phyloP scores from a whole-genome alignment of 1,140 invertebrate genomes.

The Centruroides sculpturatus region DNA sequence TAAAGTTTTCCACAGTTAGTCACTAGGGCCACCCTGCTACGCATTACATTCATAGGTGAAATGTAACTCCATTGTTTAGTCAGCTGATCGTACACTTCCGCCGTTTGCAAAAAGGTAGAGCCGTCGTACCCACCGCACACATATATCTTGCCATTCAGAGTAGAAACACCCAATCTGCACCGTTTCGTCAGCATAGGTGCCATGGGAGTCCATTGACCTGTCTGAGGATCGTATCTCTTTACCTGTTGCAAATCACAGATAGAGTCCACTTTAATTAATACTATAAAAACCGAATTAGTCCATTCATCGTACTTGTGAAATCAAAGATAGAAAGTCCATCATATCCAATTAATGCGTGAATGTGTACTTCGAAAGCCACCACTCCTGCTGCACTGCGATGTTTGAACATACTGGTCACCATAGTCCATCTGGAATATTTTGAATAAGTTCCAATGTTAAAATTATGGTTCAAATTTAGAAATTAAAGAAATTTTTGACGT shows the following conservation, averaged over 20 bases:
- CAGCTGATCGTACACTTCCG: conserved; percentile 65
- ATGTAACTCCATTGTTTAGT: conserved; percentile 61
- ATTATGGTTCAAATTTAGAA: no score
- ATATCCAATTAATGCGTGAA: conserved; percentile 70
- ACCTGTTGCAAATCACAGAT: conserved; percentile 34
- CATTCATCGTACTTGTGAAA: conserved; percentile 38
- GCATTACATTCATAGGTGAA: conserved; percentile 66
- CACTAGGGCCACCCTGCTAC: conserved; percentile 68
- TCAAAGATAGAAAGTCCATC: conserved; percentile 80
- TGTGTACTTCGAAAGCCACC: conserved; percentile 57
- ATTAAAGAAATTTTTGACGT: no score
- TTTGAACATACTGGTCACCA: conserved; percentile 66
- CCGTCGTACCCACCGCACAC: conserved; percentile 74
- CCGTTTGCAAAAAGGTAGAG: conserved; percentile 53
- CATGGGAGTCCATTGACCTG: conserved; percentile 55
- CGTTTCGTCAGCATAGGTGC: conserved; percentile 62
- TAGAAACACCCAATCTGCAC: conserved; percentile 69
- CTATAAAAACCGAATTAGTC: no score
- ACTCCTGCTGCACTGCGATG: conserved; percentile 79
- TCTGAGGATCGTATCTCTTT: conserved; percentile 61
- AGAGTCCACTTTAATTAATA: not conserved
- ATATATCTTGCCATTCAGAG: conserved; percentile 69
- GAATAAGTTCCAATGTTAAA: conserved; percentile 8
- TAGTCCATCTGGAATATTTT: conserved; percentile 43
- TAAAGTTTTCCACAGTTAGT: conserved; percentile 75